phyloP scores from a whole-genome alignment of 2,797 vertebrate species.

The Tadarida brasiliensis region DNA sequence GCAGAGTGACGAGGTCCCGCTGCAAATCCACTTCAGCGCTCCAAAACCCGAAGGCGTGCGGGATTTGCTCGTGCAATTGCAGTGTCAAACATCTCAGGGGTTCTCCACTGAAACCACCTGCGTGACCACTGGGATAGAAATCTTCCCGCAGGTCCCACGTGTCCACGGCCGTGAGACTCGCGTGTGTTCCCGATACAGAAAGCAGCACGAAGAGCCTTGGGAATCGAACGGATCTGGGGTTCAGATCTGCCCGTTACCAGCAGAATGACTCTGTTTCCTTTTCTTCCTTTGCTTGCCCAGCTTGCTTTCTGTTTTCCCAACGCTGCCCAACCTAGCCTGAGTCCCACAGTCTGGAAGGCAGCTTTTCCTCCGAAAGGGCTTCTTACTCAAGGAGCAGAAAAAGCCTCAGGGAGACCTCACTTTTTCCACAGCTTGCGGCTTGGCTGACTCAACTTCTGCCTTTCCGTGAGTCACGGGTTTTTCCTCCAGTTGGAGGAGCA shows the following conservation, averaged over 20 bases:
- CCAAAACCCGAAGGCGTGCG: no score
- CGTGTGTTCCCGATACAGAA: neutral
- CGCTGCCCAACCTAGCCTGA: neutral
- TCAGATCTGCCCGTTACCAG: neutral
- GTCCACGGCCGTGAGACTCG: neutral
- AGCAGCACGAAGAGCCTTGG: neutral
- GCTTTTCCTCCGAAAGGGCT: slow-evolving; percentile 9
- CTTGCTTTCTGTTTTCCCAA: neutral
- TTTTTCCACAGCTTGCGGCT: slow-evolving; percentile 79
- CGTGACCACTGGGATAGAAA: neutral
- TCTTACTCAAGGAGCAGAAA: slow-evolving; percentile 9
- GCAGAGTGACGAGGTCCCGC: rapidly evolving
- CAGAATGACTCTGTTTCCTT: neutral
- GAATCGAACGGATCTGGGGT: neutral
- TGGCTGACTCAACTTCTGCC: slow-evolving; percentile 78
- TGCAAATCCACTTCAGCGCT: neutral
- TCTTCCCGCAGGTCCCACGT: neutral
- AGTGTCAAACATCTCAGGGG: neutral
- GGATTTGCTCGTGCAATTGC: neutral
- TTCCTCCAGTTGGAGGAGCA: slow-evolving; percentile 67
- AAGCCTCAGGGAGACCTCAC: slow-evolving; percentile 54
- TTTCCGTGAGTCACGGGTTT: slow-evolving; percentile 76
- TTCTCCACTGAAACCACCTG: neutral
- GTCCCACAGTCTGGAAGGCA: neutral
- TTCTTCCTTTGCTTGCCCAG: neutral